Conservation (phyloP, 2,113 vertebrate genomes). For the Notarius lentiginosus region DNA sequence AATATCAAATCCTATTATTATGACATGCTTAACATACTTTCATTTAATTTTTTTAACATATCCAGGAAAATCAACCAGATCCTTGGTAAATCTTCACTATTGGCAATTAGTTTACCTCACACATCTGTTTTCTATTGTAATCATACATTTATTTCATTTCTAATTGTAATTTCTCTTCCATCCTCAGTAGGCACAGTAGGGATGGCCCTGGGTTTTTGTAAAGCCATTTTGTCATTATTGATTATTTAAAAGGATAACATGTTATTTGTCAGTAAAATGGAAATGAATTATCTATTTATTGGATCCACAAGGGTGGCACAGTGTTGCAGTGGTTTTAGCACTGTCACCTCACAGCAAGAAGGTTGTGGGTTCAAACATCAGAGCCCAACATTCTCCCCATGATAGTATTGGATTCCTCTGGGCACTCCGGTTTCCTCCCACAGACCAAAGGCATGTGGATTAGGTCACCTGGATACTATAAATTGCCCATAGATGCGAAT, state of each 20-base stretch:
- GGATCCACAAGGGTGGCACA: neutral
- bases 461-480: no score
- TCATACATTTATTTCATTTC: neutral
- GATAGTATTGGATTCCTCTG: no score
- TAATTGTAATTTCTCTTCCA: neutral
- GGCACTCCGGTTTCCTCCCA: no score
- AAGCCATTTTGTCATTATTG: neutral
- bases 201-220: no score
- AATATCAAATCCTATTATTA: neutral
- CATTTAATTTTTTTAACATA: neutral
- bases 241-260: neutral
- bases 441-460: no score
- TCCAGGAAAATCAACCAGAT: neutral
- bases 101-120: neutral
- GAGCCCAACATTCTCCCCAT: no score
- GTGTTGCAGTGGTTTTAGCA: no score
- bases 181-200: neutral
- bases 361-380: no score
- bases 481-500: no score
- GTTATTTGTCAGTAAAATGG: neutral
- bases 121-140: neutral
- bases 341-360: no score
- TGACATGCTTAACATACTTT: neutral
- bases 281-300: neutral
- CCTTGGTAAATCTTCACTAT: neutral